Percentiles rank a stretch among this genome's conserved stretches.
These are phyloP conservation scores for Amphiura filiformis DNA, from an alignment of 35 echinoderm and acorn worm genomes.

Conservation along the genomic window DNA sequence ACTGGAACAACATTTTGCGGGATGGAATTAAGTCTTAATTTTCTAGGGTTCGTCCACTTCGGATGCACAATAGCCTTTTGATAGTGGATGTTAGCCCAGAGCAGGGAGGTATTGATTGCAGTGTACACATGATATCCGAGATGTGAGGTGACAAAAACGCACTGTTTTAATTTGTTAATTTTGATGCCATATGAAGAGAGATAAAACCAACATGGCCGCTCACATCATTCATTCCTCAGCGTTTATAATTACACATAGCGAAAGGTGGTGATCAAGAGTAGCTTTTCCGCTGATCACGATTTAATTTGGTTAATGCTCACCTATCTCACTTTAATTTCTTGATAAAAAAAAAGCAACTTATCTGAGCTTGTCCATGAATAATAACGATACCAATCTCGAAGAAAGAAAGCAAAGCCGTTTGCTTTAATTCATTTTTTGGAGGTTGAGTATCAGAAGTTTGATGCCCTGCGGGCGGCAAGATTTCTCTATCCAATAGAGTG, in stretches of 20 bases:
- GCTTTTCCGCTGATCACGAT: conserved; percentile 16
- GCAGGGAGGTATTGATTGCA: conserved; percentile 21
- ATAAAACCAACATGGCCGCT: background rate
- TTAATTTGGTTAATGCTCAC: conserved; percentile 50
- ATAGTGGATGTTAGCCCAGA: conserved; percentile 21
- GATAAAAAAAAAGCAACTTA: conserved; percentile 40
- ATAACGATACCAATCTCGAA: conserved; percentile 29
- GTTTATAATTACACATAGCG: conserved; percentile 39
- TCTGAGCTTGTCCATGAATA: background rate
- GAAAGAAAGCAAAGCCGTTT: conserved; percentile 11
- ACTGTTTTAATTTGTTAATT: conserved; percentile 59
- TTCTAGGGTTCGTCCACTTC: background rate
- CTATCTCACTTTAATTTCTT: conserved; percentile 34
- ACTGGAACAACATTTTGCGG: conserved; percentile 21
- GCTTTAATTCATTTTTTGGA: conserved; percentile 43
- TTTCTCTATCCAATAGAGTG: conserved; percentile 23
- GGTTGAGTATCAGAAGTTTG: conserved; percentile 11
- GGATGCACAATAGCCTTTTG: conserved; percentile 29
- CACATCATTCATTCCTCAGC: conserved; percentile 20
- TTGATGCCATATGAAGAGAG: conserved; percentile 6
- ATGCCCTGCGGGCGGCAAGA: background rate
- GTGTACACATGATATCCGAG: conserved; percentile 22
- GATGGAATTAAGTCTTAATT: conserved; percentile 22
- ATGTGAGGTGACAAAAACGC: conserved; percentile 22
- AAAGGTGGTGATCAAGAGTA: conserved; percentile 32